Percentiles rank a stretch among this genome's conserved stretches.
phyloP scores from a whole-genome alignment of 1,140 invertebrate species.

The Euschistus heros region DNA sequence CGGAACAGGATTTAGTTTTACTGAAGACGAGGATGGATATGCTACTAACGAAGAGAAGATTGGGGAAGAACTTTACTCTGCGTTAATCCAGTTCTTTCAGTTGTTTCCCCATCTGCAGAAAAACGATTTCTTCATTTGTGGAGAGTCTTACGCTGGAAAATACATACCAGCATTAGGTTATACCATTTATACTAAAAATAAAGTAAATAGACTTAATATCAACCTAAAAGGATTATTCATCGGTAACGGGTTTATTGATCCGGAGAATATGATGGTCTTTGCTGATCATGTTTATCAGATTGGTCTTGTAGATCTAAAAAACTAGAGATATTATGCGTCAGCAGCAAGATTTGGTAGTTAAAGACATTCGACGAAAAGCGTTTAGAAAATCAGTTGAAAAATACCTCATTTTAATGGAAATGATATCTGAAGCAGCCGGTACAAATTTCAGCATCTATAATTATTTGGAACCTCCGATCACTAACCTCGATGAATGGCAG shows the following conservation, averaged over 20 bases:
- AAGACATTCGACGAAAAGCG: too few species aligned
- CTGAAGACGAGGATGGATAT: slow-evolving; percentile 49
- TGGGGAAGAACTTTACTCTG: slow-evolving; percentile 35
- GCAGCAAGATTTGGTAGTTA: not conserved
- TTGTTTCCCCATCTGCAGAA: slow-evolving; percentile 38
- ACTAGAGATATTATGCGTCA: slow-evolving; percentile 30
- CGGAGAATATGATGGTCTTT: slow-evolving; percentile 49
- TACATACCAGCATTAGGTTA: slow-evolving; percentile 43
- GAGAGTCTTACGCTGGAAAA: slow-evolving; percentile 48
- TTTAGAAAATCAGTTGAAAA: too few species aligned
- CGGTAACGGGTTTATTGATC: slow-evolving; percentile 56
- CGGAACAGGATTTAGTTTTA: slow-evolving; percentile 64
- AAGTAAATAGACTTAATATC: slow-evolving; percentile 29
- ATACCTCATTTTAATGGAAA: too few species aligned
- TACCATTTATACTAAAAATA: slow-evolving; percentile 37
- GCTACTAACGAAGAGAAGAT: slow-evolving; percentile 53
- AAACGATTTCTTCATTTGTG: slow-evolving; percentile 34
- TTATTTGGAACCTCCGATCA: too few species aligned
- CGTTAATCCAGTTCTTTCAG: slow-evolving; percentile 56
- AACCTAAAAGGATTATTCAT: slow-evolving; percentile 43
- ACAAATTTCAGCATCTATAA: too few species aligned
- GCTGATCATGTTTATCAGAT: slow-evolving; percentile 51
- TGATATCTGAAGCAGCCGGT: too few species aligned
- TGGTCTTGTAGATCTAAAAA: slow-evolving; percentile 46
- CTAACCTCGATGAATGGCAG: too few species aligned